Evolutionary conservation across 1,140 invertebrate species (phyloP), one percentile per base, ranked within the genome.

Genomic region (Brachionus plicatilis): DNA sequence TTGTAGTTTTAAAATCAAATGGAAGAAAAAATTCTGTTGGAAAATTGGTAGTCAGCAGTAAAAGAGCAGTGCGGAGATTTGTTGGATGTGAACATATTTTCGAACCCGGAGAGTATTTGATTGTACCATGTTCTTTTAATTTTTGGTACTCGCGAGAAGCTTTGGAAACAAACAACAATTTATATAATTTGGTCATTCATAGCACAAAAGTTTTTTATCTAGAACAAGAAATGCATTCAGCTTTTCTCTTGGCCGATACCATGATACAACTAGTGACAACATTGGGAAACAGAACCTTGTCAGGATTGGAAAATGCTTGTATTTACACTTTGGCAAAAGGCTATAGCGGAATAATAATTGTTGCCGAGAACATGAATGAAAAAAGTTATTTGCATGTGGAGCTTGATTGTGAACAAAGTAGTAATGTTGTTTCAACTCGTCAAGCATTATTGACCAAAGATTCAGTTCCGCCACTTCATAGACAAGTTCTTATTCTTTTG

Each of bases 121-220:
- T 84, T 29, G 66, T 72, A 7, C 82, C 82, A 12, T 70, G 43
- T 45, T 68, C 82, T 27, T 84, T 84, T 70, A 84, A 72, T 43
- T 60, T 33, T 9, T 70, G 60, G 60, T 70, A 53, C 24, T 37
- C 82, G 12, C 27, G 41, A 70, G 45, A 70, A 70, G 24, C 60
- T 3, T 9, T 70, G n/a, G 45, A 47, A 29, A 70, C 24, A 4
- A 50, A 47, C 12, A 60, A 82, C 20, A 82, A 65, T 43, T n/a
- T 60, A 7, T 84, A 70, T 33, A 84, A 84, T 27, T 3, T 84
- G n/a, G 82, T 84, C n/a, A 70, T 84, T 84, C 82, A 84, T 70
- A 84, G 82, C 33, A 45, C 60, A 7, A 68, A 84, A 70, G 60
- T 53, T 27, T 70, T 84, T 45, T 84, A 53, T 84, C n/a, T 84